Conservation (phyloP, 2,888 invertebrate genomes). For the Enchytraeus crypticus region DNA sequence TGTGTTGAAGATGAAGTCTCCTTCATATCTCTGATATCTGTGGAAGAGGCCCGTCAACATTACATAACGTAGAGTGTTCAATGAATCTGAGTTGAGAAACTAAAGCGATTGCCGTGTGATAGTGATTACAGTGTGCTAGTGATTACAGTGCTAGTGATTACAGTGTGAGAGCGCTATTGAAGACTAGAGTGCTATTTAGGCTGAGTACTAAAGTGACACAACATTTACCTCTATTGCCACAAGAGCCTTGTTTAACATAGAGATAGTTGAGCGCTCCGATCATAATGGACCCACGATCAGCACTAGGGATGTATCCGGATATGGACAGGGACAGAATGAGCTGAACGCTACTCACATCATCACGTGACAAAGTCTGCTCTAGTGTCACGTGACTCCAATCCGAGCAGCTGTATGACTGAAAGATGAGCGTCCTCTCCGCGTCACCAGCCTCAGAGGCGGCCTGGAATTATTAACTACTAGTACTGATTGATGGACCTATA, state of each 20-base stretch:
- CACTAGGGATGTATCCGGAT: neutral
- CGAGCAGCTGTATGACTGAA: neutral
- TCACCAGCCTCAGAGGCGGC: neutral
- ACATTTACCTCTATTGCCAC: neutral
- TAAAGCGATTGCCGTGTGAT: no score
- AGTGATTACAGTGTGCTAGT: no score
- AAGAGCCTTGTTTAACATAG: neutral
- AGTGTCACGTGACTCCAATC: neutral
- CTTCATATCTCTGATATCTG: no score
- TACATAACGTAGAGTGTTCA: no score
- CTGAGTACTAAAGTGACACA: neutral
- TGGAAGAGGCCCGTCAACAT: no score
- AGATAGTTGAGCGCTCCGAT: constrained; percentile 6
- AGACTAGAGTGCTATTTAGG: no score
- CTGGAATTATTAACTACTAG: no score
- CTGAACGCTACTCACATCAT: neutral
- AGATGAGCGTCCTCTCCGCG: neutral
- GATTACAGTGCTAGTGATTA: no score
- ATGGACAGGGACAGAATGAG: neutral
- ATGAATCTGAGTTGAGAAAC: no score
- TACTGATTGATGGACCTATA: no score
- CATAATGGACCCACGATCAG: neutral
- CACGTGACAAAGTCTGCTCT: neutral
- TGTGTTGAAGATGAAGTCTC: no score
- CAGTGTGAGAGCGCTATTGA: no score